Evolutionary conservation across 2,797 vertebrate species (phyloP).

Genomic region (Scolopax bukidnonensis): DNA sequence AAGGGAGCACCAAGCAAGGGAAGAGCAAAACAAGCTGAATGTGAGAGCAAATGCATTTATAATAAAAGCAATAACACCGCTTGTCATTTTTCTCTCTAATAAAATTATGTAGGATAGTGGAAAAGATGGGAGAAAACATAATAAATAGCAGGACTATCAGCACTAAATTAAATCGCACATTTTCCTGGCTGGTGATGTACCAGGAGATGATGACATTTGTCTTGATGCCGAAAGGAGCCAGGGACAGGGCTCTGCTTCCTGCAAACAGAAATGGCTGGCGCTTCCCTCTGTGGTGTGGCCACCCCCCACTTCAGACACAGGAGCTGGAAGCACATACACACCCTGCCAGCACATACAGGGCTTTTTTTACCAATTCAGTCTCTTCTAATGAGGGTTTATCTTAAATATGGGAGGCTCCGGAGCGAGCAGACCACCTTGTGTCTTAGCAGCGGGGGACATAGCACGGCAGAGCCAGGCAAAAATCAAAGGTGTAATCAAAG

Average conservation of each 20-base stretch:
- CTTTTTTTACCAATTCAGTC: fast-evolving
- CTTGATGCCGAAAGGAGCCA: neutral
- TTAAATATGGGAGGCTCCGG: fast-evolving
- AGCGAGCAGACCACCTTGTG: fast-evolving
- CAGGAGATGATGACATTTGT: neutral
- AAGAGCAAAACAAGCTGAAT: conserved; percentile 19
- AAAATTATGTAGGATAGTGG: conserved; percentile 61
- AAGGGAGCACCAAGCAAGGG: neutral
- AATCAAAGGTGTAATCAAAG: neutral
- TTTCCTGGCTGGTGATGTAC: conserved; percentile 46
- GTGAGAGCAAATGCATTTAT: conserved; percentile 66
- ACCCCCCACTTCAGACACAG: neutral
- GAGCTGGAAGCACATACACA: neutral
- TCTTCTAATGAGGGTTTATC: neutral
- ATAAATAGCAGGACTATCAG: conserved; percentile 67
- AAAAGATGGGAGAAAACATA: conserved; percentile 39
- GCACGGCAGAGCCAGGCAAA: neutral
- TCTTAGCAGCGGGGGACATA: neutral
- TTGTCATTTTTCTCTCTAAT: conserved; percentile 74
- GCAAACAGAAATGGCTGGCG: neutral
- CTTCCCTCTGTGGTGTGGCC: neutral
- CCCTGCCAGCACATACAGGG: neutral
- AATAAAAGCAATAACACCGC: conserved; percentile 74
- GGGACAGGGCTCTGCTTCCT: neutral
- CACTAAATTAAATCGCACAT: conserved; percentile 56